Evolutionary conservation across 2,113 vertebrate genomes (phyloP), one percentile per base, ranked within the genome.

Genomic region (Aythya baeri): DNA sequence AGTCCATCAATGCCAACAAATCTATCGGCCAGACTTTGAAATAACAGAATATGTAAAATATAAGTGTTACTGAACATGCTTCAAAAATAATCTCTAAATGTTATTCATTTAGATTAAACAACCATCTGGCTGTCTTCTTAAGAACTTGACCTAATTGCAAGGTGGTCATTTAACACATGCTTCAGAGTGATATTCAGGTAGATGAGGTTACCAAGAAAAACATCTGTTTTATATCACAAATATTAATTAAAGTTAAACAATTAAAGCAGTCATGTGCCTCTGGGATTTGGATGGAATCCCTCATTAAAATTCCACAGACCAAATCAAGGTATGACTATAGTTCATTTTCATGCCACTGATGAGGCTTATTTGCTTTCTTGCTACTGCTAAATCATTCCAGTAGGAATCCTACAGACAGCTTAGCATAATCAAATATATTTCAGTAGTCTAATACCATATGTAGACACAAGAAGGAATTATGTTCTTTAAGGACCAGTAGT

Each of bases 221-320:
- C 86, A 94, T 89, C 88, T 96, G 89, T 91, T 96, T 93, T 77
- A n/a, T 85, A 82, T 70, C 81, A 93, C 43, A 91, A 84, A 92
- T 83, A 91, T 86, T 94, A 91, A 95, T 86, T 82, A 91, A 88
- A 91, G 63, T 88, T 94, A 83, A 95, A 91, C 74, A 78, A 93
- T 86, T 78, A 92, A 93, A 93, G 29, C 34, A 78, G 43, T 44
- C 25, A 63, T 38, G 11, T 65, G 7, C 74, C 21, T 62, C 34
- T 54, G 89, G 86, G 95, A 89, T 86, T 78, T 84, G 7, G 49
- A 49, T 27, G 5, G 21, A 81, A 46, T 49, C 20, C 5, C 38
- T 31, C 3, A 0, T 68, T 95, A 93, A 92, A 94, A 87, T 89
- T 91, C 54, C 32, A 72, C 32, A 75, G 58, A 41, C 54, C 65